These are phyloP conservation scores for Eupsittula cactorum DNA, from an alignment of 2,113 vertebrate genomes.

Conservation along the genomic window DNA sequence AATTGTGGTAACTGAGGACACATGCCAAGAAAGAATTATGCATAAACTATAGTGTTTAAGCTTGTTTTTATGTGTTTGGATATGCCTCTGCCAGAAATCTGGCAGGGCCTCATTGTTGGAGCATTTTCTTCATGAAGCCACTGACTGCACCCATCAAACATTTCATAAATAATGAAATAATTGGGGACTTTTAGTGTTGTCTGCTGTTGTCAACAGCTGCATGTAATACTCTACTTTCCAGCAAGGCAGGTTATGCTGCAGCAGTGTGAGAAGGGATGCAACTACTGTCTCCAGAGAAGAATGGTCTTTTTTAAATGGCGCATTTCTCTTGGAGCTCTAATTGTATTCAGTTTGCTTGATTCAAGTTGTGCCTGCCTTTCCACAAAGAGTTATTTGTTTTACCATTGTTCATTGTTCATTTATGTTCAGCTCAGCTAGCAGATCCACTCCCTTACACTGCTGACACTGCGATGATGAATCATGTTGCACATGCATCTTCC, in stretches of 20 bases:
- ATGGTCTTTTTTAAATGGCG: not conserved
- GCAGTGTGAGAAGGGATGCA: not conserved
- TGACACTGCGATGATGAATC: not conserved
- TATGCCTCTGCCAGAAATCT: conserved; percentile 74
- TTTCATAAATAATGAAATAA: conserved; percentile 72
- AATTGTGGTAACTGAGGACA: conserved; percentile 65
- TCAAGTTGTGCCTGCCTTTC: not conserved
- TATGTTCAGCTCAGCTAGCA: not conserved
- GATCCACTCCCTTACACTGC: not conserved
- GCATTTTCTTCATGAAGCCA: conserved; percentile 60
- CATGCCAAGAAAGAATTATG: conserved; percentile 77
- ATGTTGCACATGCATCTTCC: not conserved
- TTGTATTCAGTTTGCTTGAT: not conserved
- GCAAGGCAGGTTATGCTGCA: not conserved
- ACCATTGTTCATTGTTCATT: not conserved
- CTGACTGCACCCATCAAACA: conserved; percentile 34
- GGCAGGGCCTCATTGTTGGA: conserved; percentile 69
- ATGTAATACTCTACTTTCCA: not conserved
- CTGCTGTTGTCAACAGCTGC: conserved; percentile 55
- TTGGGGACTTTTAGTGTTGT: conserved; percentile 29
- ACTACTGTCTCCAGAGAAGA: not conserved
- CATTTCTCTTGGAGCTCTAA: not conserved
- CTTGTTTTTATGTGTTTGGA: conserved; percentile 78
- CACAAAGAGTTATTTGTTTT: not conserved
- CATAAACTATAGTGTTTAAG: conserved; percentile 78